Evolutionary conservation across 2,797 vertebrate species (phyloP).

Genomic region (Streptopelia turtur): DNA sequence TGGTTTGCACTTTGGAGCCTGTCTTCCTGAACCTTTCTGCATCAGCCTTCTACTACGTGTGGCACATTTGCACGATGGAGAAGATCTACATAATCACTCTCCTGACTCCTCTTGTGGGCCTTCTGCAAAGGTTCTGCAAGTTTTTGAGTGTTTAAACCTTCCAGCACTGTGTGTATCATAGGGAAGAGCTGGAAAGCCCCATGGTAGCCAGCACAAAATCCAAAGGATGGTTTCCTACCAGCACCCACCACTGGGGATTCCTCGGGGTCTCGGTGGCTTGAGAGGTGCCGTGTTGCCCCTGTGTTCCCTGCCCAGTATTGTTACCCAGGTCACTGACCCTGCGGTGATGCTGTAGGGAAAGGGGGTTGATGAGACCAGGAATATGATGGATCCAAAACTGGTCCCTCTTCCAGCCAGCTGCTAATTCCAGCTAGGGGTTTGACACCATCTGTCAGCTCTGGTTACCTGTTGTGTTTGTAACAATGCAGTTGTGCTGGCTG

Average conservation of each 20-base stretch:
- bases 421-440: slow-evolving; percentile 1
- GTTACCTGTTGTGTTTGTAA: neutral
- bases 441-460: slow-evolving; percentile 24
- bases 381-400: neutral
- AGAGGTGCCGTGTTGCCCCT: neutral
- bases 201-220: neutral
- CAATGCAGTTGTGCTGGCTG: neutral
- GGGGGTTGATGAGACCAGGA: neutral
- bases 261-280: fast-evolving
- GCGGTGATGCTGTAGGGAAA: neutral
- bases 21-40: neutral
- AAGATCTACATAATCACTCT: neutral
- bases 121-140: neutral
- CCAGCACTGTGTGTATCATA: neutral
- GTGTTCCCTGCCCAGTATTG: neutral
- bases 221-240: neutral
- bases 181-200: fast-evolving
- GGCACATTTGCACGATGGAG: neutral
- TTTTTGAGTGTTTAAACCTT: neutral
- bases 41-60: neutral
- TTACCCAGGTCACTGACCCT: fast-evolving
- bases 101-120: neutral
- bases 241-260: fast-evolving
- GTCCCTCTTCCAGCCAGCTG: neutral
- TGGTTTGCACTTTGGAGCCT: neutral